A percentile compares a stretch with the other conserved stretches of the same genome.
Evolutionary conservation across 2,797 vertebrate species (phyloP).

Genomic region (Phyllotis vaccarum): DNA sequence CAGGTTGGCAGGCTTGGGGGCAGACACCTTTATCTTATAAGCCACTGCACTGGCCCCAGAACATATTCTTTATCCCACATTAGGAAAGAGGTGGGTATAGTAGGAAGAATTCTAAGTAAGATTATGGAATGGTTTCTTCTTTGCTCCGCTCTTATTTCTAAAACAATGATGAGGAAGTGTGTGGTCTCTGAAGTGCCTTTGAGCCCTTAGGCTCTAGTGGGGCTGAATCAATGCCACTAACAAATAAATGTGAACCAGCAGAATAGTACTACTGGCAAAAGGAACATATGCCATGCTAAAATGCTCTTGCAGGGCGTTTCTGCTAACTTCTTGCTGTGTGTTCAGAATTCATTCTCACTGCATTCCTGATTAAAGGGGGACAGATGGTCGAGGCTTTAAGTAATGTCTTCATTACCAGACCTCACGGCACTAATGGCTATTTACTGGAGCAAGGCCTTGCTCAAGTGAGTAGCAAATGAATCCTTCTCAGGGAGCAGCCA

Average conservation of each 20-base stretch:
- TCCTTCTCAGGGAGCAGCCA: slow-evolving; percentile 51
- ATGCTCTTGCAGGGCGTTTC: slow-evolving; percentile 60
- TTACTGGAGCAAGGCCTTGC: slow-evolving; percentile 54
- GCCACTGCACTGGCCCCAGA: not conserved
- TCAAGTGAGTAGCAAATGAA: slow-evolving; percentile 70
- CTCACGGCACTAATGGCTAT: slow-evolving; percentile 78
- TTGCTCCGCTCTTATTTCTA: not conserved
- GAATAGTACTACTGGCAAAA: slow-evolving; percentile 58
- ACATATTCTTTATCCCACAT: not conserved
- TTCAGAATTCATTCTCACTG: slow-evolving; percentile 62
- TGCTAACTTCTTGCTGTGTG: slow-evolving; percentile 66
- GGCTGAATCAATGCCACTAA: slow-evolving; percentile 42
- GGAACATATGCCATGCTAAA: slow-evolving; percentile 72
- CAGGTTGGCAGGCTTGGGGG: not conserved
- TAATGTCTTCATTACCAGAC: slow-evolving; percentile 70
- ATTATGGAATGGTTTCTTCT: not conserved
- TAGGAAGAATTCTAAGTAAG: not conserved
- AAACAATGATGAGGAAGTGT: not conserved
- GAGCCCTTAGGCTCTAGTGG: slow-evolving; percentile 51
- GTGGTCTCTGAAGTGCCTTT: slow-evolving; percentile 43
- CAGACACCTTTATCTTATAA: not conserved
- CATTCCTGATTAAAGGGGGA: slow-evolving; percentile 72
- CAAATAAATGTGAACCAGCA: slow-evolving; percentile 32
- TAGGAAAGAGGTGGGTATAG: not conserved
- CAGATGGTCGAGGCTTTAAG: slow-evolving; percentile 81